Conservation (phyloP, 2,888 invertebrate genomes). For the Hydrotaea cyrtoneurina region DNA sequence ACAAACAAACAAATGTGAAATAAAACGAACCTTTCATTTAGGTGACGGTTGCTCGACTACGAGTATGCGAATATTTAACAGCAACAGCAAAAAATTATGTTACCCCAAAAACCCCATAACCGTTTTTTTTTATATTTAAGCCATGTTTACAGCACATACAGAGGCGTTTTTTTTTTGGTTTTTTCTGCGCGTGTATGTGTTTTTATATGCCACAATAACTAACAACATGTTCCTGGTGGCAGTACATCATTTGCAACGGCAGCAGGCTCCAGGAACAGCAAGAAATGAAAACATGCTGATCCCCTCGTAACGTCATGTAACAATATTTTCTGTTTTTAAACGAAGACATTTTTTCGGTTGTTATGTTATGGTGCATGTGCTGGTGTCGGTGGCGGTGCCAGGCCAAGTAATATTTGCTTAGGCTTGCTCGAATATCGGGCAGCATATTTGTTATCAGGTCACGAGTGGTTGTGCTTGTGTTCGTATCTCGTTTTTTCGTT, state of each 20-base stretch:
- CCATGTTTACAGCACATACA: background rate
- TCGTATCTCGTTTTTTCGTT: background rate
- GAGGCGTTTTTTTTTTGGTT: background rate
- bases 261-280: background rate
- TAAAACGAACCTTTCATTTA: conserved; percentile 19
- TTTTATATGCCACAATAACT: background rate
- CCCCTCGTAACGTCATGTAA: conserved; percentile 11
- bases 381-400: background rate
- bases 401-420: background rate
- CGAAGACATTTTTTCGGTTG: conserved; percentile 32
- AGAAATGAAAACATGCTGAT: conserved; percentile 28
- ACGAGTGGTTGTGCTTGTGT: background rate
- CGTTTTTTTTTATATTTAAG: conserved; percentile 4
- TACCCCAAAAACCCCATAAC: conserved; percentile 7
- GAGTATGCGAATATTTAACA: background rate
- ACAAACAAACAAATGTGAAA: background rate
- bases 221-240: background rate
- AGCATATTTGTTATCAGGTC: background rate
- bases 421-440: background rate
- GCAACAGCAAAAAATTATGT: background rate
- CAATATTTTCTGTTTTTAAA: background rate
- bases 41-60: background rate
- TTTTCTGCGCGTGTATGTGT: too few relatives aligned
- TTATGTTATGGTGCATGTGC: background rate
- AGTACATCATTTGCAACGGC: background rate